Evolutionary conservation across 2,888 invertebrate genomes (phyloP).

Genomic region (Alsophila aescularia): DNA sequence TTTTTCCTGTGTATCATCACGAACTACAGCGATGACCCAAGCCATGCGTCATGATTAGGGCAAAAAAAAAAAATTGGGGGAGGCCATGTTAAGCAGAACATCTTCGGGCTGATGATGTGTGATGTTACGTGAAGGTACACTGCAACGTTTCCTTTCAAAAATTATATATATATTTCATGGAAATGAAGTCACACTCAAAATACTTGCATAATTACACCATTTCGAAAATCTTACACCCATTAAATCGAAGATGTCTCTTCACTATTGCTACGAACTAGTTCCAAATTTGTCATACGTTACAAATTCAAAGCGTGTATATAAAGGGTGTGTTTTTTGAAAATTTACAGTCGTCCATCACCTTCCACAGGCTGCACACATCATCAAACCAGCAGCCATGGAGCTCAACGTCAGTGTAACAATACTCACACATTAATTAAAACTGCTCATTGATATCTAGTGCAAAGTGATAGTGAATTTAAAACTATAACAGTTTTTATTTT

Average conservation of each 20-base stretch:
- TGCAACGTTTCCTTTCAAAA: too few species aligned
- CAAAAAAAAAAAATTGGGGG: too few species aligned
- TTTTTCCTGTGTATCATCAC: too few species aligned
- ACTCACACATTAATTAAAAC: slow-evolving; percentile 1
- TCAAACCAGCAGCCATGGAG: slow-evolving; percentile 53
- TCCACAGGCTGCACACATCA: slow-evolving; percentile 46
- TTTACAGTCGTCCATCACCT: slow-evolving; percentile 53
- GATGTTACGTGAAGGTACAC: too few species aligned
- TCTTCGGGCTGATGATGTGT: too few species aligned
- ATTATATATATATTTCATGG: too few species aligned
- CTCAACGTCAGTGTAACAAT: slow-evolving; percentile 50
- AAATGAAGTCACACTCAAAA: too few species aligned
- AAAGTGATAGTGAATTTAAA: not conserved
- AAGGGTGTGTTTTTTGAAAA: slow-evolving; percentile 55
- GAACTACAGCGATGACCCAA: too few species aligned
- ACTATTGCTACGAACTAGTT: slow-evolving; percentile 48
- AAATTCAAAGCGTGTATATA: slow-evolving; percentile 61
- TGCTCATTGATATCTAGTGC: slow-evolving; percentile 2
- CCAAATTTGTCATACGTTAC: slow-evolving; percentile 51
- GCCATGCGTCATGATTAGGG: too few species aligned
- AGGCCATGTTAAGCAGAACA: too few species aligned
- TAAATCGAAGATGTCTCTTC: slow-evolving; percentile 41
- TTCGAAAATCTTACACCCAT: slow-evolving; percentile 26
- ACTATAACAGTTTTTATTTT: slow-evolving; percentile 1
- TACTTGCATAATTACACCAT: slow-evolving; percentile 36